Evolutionary conservation across 2,797 vertebrate genomes (phyloP), one percentile per base, ranked within the genome.

Genomic region (Enteromius radiatus): DNA sequence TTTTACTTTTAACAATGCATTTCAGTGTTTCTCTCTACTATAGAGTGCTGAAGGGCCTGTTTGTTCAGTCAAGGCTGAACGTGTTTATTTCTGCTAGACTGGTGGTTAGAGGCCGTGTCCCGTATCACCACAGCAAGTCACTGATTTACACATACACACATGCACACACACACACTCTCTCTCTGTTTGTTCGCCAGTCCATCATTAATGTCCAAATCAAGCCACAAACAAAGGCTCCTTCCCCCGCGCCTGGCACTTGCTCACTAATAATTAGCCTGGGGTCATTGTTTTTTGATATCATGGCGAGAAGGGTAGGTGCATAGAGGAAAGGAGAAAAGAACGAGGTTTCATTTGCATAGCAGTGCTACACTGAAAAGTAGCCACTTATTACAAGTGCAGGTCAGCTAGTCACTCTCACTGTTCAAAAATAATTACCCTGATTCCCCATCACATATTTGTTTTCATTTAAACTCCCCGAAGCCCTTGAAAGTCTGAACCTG

Each of bases 281-380:
- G 91, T 92, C 92, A 93, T 91, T 83, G 91, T 89, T 93, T 92
- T 92, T 91, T 92, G 90, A 93, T 91, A 89, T 85, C 79, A 81
- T 65, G 49, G 43, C 19, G 28, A 80, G 83, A 83, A n/a, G 80
- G 81, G 85, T 73, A 80, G 52, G 52, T 65, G 61, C 49, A 49
- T 45, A 61, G 63, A 79, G 78, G 49, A 61, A n/a, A 61, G 41
- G 54, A 43, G 52, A 47, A 76, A 65, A 80, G 84, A 68, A 80
- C 52, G 74, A 81, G 87, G 85, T 83, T 90, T 92, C 88, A 93
- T 93, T 91, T 91, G 89, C 91, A 93, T 92, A 88, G 86, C 78
- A 70, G 84, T 78, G 68, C 84, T 81, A 88, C 89, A 88, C 89
- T 88, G 87, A 90, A 88, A 90, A 88, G 85, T 86, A 41, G 84